Percentiles rank a stretch among this genome's conserved stretches.
Conservation (phyloP, 2,113 vertebrate genomes). For the Nannospalax galili region DNA sequence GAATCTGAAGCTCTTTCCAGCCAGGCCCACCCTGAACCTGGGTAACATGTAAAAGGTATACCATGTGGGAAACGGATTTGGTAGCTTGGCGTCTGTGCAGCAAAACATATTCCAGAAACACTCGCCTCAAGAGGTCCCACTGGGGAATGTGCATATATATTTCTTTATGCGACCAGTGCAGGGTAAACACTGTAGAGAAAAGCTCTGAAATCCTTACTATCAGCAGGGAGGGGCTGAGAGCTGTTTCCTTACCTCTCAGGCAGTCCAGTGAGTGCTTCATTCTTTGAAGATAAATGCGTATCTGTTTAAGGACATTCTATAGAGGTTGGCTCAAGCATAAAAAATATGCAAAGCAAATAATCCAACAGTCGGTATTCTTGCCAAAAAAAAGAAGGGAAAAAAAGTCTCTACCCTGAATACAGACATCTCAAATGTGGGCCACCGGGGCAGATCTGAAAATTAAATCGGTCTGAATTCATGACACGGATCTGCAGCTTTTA, state of each 20-base stretch:
- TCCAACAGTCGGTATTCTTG: slow-evolving; percentile 68
- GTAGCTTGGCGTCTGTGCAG: slow-evolving; percentile 15
- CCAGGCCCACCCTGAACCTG: background rate
- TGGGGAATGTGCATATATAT: slow-evolving; percentile 20
- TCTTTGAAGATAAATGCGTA: slow-evolving; percentile 76
- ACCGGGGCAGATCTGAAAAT: slow-evolving; percentile 77
- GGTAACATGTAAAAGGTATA: background rate
- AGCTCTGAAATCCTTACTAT: slow-evolving; percentile 62
- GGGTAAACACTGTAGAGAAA: slow-evolving; percentile 56
- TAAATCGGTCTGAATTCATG: slow-evolving; percentile 66
- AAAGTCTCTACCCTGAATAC: slow-evolving; percentile 56
- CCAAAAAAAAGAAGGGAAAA: slow-evolving; percentile 78
- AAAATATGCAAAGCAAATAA: slow-evolving; percentile 80
- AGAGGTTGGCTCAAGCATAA: slow-evolving; percentile 70
- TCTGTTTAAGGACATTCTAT: slow-evolving; percentile 80
- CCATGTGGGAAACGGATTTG: slow-evolving; percentile 12
- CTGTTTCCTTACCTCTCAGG: background rate
- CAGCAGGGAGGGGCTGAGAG: background rate
- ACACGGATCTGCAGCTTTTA: slow-evolving; percentile 59
- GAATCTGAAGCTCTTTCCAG: background rate
- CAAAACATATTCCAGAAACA: background rate
- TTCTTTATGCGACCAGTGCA: slow-evolving; percentile 42
- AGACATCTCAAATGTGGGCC: slow-evolving; percentile 75
- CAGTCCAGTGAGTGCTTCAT: slow-evolving; percentile 51
- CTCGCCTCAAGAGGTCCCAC: background rate